Evolutionary conservation across 2,888 invertebrate species (phyloP).

Genomic region (Epiblema foenella): DNA sequence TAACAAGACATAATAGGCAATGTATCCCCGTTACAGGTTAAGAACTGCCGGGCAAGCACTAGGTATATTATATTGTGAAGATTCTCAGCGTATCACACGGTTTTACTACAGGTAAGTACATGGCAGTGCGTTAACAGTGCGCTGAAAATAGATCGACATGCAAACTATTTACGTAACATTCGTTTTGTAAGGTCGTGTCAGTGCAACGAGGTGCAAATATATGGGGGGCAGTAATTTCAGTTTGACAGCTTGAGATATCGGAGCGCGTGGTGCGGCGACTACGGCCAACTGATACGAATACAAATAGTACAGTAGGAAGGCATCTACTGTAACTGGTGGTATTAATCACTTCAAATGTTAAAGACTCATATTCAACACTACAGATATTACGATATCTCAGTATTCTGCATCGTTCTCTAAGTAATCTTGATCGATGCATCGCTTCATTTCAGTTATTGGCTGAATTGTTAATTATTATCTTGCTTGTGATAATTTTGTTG

Average conservation of each 20-base stretch:
- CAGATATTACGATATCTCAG: neutral
- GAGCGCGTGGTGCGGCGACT: constrained; percentile 51
- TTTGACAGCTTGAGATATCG: constrained; percentile 66
- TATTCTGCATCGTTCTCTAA: constrained; percentile 1
- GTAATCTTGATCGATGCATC: constrained; percentile 18
- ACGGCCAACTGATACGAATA: constrained; percentile 59
- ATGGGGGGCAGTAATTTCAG: constrained; percentile 56
- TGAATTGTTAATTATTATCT: neutral
- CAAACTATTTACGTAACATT: constrained; percentile 57
- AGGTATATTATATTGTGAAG: neutral
- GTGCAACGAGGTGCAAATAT: constrained; percentile 52
- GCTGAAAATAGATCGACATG: constrained; percentile 54
- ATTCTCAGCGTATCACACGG: constrained; percentile 5
- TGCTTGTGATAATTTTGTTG: no score
- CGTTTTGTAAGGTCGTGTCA: constrained; percentile 52
- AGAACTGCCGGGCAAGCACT: neutral
- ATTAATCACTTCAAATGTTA: constrained; percentile 32
- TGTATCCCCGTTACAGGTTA: no score
- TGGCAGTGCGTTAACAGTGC: constrained; percentile 21
- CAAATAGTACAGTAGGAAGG: constrained; percentile 27
- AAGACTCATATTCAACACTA: constrained; percentile 21
- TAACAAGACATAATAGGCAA: no score
- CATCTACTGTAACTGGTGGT: constrained; percentile 51
- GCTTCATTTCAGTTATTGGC: constrained; percentile 24
- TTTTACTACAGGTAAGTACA: neutral